phyloP scores from a whole-genome alignment of 2,888 invertebrate species.

The Latrodectus hesperus region DNA sequence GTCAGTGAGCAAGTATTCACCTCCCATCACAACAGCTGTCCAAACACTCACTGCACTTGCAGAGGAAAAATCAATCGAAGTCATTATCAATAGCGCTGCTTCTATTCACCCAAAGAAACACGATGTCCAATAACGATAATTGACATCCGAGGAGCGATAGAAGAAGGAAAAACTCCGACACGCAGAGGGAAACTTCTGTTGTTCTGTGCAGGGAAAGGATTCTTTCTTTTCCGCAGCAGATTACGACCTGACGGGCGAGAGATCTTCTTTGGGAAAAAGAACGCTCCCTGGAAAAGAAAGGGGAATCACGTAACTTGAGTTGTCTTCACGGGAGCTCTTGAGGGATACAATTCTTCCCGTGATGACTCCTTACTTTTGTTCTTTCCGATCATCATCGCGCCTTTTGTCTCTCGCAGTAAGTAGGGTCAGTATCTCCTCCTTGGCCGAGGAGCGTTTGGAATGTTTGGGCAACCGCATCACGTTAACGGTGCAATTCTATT shows the following conservation, averaged over 20 bases:
- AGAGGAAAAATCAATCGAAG: background rate
- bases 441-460: background rate
- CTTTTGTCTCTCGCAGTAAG: background rate
- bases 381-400: background rate
- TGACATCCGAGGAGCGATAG: slow-evolving; percentile 2
- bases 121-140: slow-evolving; percentile 3
- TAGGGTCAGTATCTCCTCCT: background rate
- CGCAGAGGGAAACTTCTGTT: background rate
- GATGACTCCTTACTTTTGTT: slow-evolving; percentile 4
- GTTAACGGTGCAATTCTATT: no score
- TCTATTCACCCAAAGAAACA: background rate
- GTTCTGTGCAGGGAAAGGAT: background rate
- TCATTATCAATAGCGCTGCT: background rate
- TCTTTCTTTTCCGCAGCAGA: background rate
- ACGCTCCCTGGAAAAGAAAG: slow-evolving; percentile 3
- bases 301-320: slow-evolving; percentile 55
- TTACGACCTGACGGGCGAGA: background rate
- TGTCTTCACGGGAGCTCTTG: slow-evolving; percentile 35
- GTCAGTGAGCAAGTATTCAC: no score
- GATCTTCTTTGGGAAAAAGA: background rate
- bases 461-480: background rate
- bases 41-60: no score
- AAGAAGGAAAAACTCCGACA: background rate
- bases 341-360: slow-evolving; percentile 12
- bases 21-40: no score